These are phyloP conservation scores for Eristalis intricaria DNA, from an alignment of 2,888 invertebrate genomes.

Conservation along the genomic window DNA sequence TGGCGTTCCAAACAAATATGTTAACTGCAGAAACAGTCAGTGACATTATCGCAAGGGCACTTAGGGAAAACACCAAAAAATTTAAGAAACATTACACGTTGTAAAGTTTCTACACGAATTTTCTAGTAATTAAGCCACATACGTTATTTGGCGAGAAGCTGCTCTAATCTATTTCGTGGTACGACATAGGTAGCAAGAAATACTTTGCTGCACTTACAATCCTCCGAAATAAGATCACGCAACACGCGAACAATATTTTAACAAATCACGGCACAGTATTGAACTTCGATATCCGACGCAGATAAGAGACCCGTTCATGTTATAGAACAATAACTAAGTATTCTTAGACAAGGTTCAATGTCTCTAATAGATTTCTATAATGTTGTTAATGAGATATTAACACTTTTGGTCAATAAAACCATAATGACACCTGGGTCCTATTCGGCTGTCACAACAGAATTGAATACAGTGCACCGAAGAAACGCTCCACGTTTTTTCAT, in stretches of 20 bases:
- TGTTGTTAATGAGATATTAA: constrained; percentile 15
- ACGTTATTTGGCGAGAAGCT: too few species aligned
- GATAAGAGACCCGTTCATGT: constrained; percentile 49
- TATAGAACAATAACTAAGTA: constrained; percentile 46
- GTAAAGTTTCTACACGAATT: too few species aligned
- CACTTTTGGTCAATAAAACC: neutral
- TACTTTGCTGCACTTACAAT: too few species aligned
- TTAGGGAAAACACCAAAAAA: too few species aligned
- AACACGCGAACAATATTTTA: neutral
- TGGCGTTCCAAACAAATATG: too few species aligned
- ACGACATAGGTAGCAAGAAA: neutral
- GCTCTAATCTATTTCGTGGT: neutral
- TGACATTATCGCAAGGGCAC: too few species aligned
- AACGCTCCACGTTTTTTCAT: constrained; percentile 38
- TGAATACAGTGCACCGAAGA: constrained; percentile 31
- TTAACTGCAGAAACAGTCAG: too few species aligned
- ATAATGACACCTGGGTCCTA: constrained; percentile 17
- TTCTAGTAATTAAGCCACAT: too few species aligned
- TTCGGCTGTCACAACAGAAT: constrained; percentile 1
- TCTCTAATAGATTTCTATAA: constrained; percentile 33
- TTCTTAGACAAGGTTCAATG: constrained; percentile 30
- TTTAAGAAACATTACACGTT: too few species aligned
- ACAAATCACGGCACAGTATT: constrained; percentile 51
- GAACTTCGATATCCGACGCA: constrained; percentile 46
- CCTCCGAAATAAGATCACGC: too few species aligned